A percentile compares a stretch with the other conserved stretches of the same genome.
phyloP scores from a whole-genome alignment of 2,888 invertebrate species.

The Polydrusus cervinus region DNA sequence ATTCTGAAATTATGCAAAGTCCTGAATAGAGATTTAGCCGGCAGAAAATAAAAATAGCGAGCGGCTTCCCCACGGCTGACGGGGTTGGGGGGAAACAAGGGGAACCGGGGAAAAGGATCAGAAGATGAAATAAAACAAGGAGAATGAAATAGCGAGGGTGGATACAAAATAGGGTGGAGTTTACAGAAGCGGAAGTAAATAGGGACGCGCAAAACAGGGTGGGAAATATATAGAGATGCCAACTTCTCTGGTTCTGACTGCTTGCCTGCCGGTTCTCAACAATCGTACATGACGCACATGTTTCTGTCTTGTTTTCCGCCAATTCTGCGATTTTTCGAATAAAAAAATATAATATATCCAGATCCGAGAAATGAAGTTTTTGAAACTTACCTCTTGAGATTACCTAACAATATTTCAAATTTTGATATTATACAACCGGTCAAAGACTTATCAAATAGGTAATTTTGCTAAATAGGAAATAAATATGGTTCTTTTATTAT shows the following conservation, averaged over 20 bases:
- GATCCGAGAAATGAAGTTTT: constrained; percentile 22
- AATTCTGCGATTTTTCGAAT: constrained; percentile 50
- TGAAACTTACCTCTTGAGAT: not conserved
- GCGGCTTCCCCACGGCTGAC: constrained; percentile 44
- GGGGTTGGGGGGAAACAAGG: constrained; percentile 35
- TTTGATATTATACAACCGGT: no score
- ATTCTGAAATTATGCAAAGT: constrained; percentile 70
- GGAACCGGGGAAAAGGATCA: constrained; percentile 65
- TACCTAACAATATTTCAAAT: no score
- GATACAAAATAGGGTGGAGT: constrained; percentile 71
- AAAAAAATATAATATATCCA: constrained; percentile 41
- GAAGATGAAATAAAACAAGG: constrained; percentile 72
- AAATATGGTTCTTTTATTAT: no score
- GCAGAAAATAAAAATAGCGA: constrained; percentile 66
- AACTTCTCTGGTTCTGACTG: constrained; percentile 64
- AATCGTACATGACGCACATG: constrained; percentile 58
- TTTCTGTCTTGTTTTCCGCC: constrained; percentile 55
- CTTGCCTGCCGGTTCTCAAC: constrained; percentile 59
- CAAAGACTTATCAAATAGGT: no score
- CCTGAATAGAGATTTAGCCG: constrained; percentile 66
- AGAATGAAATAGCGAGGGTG: constrained; percentile 73
- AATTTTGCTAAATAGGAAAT: no score
- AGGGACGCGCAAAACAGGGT: constrained; percentile 69
- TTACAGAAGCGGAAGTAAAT: constrained; percentile 77
- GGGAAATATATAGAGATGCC: constrained; percentile 67